Percentiles rank a stretch among this genome's conserved stretches.
Evolutionary conservation across 2,113 vertebrate genomes (phyloP).

Genomic region (Ahaetulla prasina): DNA sequence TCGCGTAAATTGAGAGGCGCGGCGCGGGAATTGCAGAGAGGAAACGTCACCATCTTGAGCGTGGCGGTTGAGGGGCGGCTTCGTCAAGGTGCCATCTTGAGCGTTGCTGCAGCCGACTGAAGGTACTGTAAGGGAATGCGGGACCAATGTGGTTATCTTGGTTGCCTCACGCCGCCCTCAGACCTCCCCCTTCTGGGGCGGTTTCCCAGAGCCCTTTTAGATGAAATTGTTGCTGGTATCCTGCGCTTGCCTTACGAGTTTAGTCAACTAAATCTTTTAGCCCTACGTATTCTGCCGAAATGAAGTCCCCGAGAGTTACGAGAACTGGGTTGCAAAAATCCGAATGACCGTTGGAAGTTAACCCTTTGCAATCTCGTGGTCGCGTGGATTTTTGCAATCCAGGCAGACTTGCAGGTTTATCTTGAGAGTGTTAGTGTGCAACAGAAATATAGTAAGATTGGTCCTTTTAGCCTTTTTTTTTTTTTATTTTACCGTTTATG

Average conservation of each 20-base stretch:
- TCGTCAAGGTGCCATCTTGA: neutral
- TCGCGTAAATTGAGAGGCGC: neutral
- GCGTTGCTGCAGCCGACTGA: neutral
- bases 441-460: neutral
- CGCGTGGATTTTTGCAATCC: neutral
- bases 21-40: neutral
- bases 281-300: neutral
- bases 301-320: neutral
- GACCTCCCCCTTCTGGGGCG: neutral
- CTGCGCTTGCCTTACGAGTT: neutral
- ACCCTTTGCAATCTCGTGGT: neutral
- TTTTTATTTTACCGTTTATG: neutral
- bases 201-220: neutral
- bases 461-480: neutral
- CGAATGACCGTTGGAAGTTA: neutral
- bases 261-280: neutral
- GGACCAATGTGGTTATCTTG: constrained; percentile 2
- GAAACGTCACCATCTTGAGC: constrained; percentile 58
- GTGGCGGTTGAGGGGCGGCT: constrained; percentile 36
- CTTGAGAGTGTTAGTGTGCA: neutral
- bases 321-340: neutral
- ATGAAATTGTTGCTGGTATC: neutral
- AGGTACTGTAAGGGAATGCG: neutral
- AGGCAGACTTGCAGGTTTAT: neutral
- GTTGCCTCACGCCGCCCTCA: neutral